phyloP scores from a whole-genome alignment of 2,888 invertebrate species.

The Ephialtes manifestator region DNA sequence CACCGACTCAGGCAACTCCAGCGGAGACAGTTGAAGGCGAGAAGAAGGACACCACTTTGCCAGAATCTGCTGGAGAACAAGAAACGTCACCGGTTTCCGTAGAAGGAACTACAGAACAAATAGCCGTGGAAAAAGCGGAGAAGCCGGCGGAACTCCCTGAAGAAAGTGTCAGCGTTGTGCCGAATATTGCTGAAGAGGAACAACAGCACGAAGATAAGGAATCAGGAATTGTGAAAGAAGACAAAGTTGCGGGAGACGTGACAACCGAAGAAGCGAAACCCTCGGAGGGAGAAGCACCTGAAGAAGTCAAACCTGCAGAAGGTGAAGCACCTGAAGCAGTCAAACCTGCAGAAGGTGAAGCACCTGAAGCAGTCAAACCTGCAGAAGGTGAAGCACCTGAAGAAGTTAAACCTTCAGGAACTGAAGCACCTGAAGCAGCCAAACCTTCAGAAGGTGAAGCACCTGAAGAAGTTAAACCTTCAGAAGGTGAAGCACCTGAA shows the following conservation, averaged over 20 bases:
- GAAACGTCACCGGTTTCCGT: slow-evolving; percentile 38
- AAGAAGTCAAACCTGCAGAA: neutral
- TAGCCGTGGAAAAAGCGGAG: slow-evolving; percentile 3
- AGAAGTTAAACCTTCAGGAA: neutral
- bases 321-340: neutral
- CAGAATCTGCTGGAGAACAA: slow-evolving; percentile 44
- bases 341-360: neutral
- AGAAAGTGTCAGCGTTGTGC: neutral
- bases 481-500: slow-evolving; percentile 20
- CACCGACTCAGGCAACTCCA: slow-evolving; percentile 38
- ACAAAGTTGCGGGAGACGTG: slow-evolving; percentile 13
- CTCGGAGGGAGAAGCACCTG: neutral
- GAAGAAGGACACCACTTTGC: slow-evolving; percentile 35
- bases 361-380: slow-evolving; percentile 14
- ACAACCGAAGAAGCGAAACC: slow-evolving; percentile 51
- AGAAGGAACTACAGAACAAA: slow-evolving; percentile 52
- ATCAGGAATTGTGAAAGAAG: slow-evolving; percentile 17
- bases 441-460: neutral
- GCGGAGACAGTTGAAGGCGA: slow-evolving; percentile 53
- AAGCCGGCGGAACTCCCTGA: slow-evolving; percentile 26
- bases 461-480: slow-evolving; percentile 17
- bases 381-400: slow-evolving; percentile 13
- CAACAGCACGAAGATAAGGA: slow-evolving; percentile 68
- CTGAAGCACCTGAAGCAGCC: neutral
- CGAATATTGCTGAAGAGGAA: neutral